These are phyloP conservation scores for Ctenochaetus hawaiiensis DNA, from an alignment of 2,797 vertebrate species.

Conservation along the genomic window DNA sequence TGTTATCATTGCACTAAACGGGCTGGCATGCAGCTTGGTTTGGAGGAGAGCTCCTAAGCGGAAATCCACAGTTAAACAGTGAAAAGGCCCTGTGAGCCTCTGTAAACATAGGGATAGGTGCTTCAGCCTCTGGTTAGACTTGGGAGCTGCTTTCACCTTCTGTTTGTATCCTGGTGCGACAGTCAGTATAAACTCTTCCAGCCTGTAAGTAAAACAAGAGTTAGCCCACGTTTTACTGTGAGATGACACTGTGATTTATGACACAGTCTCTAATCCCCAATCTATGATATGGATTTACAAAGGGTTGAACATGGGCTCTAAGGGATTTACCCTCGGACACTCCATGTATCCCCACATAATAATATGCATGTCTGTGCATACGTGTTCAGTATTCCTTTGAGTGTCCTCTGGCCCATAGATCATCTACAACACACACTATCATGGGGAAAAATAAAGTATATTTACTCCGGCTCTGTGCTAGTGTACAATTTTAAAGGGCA, in stretches of 20 bases:
- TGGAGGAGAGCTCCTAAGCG: slow-evolving; percentile 26
- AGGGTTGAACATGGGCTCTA: slow-evolving; percentile 13
- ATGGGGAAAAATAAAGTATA: neutral
- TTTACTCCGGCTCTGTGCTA: slow-evolving; percentile 5
- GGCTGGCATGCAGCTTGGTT: slow-evolving; percentile 38
- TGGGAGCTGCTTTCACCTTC: slow-evolving; percentile 45
- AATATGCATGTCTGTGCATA: slow-evolving; percentile 28
- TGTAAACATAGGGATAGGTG: slow-evolving; percentile 66
- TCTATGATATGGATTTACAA: slow-evolving; percentile 39
- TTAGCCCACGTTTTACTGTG: neutral
- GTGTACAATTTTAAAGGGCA: neutral
- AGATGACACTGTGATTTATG: slow-evolving; percentile 19
- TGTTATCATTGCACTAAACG: slow-evolving; percentile 57
- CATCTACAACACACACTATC: neutral
- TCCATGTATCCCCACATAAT: slow-evolving; percentile 24
- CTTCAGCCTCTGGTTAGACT: slow-evolving; percentile 37
- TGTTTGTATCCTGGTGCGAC: slow-evolving; percentile 60
- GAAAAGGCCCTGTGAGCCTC: slow-evolving; percentile 34
- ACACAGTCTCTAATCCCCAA: slow-evolving; percentile 37
- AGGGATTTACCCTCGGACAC: slow-evolving; percentile 36
- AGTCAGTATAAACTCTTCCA: slow-evolving; percentile 47
- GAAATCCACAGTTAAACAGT: slow-evolving; percentile 66
- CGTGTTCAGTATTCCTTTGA: neutral
- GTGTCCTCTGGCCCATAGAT: neutral
- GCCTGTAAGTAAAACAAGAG: slow-evolving; percentile 46